Conservation (phyloP, 2,888 invertebrate species). For the Meliscaeva auricollis region DNA sequence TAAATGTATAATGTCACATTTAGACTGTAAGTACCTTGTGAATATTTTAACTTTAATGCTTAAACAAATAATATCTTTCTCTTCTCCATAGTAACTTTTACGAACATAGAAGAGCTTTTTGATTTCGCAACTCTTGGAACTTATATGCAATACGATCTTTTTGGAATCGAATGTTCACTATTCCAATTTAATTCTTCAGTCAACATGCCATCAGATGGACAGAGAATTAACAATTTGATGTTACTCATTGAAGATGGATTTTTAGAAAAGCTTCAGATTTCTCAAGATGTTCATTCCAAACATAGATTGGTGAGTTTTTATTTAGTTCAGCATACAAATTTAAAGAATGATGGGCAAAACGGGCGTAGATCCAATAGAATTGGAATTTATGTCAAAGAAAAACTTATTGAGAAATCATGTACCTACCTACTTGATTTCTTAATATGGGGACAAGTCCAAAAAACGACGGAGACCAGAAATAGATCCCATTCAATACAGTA, state of each 20-base stretch:
- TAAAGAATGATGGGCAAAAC: too few species aligned
- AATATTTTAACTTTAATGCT: neutral
- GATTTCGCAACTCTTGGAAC: constrained; percentile 89
- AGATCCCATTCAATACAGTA: too few species aligned
- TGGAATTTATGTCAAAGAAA: too few species aligned
- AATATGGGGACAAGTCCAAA: too few species aligned
- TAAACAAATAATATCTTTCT: neutral
- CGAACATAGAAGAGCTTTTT: constrained; percentile 85
- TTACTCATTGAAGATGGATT: constrained; percentile 86
- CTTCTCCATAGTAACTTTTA: constrained; percentile 10
- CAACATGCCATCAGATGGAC: constrained; percentile 93
- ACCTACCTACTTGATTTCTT: too few species aligned
- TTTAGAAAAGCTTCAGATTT: constrained; percentile 88
- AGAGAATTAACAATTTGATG: constrained; percentile 88
- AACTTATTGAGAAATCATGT: too few species aligned
- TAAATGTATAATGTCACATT: constrained; percentile 92
- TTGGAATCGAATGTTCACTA: constrained; percentile 91
- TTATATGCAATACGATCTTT: constrained; percentile 92
- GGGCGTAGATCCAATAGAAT: too few species aligned
- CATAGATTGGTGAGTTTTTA: constrained; percentile 89
- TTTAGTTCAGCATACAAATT: neutral
- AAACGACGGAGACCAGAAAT: too few species aligned
- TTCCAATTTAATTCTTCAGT: constrained; percentile 88
- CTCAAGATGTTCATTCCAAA: constrained; percentile 94
- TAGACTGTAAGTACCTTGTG: constrained; percentile 87